A percentile compares a stretch with the other conserved stretches of the same genome.
Evolutionary conservation across 1,140 invertebrate species (phyloP).

Genomic region (Tribolium madens): DNA sequence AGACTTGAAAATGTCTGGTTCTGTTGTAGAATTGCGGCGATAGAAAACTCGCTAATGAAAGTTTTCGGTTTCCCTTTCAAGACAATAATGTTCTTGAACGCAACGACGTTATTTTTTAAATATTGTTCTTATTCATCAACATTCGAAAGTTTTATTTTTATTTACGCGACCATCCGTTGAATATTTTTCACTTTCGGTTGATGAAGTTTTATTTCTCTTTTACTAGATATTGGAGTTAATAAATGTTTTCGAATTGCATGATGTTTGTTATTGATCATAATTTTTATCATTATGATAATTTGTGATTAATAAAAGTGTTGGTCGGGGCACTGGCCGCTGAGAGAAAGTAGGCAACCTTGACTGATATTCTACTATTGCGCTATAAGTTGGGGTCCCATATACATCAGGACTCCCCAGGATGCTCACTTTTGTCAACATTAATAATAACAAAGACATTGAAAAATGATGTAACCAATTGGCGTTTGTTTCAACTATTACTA

Average conservation of each 20-base stretch:
- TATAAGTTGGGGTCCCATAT: constrained; percentile 26
- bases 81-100: background rate
- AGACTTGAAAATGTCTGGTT: too few species aligned
- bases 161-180: constrained; percentile 6
- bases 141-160: constrained; percentile 28
- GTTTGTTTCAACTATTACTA: constrained; percentile 15
- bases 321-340: constrained; percentile 38
- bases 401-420: constrained; percentile 34
- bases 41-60: constrained; percentile 28
- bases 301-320: constrained; percentile 30
- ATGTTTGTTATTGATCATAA: background rate
- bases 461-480: background rate
- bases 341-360: constrained; percentile 45
- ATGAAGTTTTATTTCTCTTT: constrained; percentile 4
- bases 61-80: constrained; percentile 20
- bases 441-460: constrained; percentile 27
- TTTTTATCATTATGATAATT: constrained; percentile 41
- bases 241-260: constrained; percentile 12
- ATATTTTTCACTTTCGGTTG: constrained; percentile 34
- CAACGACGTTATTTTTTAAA: constrained; percentile 2
- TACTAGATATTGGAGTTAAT: background rate
- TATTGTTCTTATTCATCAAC: constrained; percentile 27
- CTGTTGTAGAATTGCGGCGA: too few species aligned
- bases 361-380: constrained; percentile 40
- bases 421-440: constrained; percentile 31